phyloP scores from a whole-genome alignment of 1,140 invertebrate species.

The Probaryconus sp. region DNA sequence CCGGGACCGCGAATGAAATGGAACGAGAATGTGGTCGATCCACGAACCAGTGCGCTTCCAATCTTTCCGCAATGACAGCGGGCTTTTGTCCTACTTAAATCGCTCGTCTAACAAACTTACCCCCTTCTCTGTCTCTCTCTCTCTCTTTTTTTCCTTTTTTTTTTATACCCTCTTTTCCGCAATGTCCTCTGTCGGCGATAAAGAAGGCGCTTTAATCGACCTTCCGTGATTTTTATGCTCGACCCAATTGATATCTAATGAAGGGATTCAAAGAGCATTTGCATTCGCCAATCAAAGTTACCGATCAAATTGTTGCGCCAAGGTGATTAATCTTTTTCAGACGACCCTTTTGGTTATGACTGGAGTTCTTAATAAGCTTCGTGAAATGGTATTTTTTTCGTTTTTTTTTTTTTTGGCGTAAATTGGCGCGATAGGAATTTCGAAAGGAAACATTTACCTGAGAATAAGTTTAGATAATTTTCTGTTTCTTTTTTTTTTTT shows the following conservation, averaged over 20 bases:
- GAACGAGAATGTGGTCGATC: background rate
- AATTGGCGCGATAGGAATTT: too few relatives aligned
- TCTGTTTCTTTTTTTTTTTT: too few relatives aligned
- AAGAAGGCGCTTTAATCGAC: slow-evolving; percentile 8
- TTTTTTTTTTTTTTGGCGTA: too few relatives aligned
- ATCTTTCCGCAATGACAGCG: slow-evolving; percentile 17
- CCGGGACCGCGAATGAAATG: background rate
- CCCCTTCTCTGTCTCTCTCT: slow-evolving; percentile 31
- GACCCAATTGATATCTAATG: slow-evolving; percentile 32
- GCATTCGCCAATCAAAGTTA: slow-evolving; percentile 18
- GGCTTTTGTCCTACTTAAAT: slow-evolving; percentile 57
- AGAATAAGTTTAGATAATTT: too few relatives aligned
- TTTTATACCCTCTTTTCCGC: too few relatives aligned
- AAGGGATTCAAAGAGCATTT: slow-evolving; percentile 36
- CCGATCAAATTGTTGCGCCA: slow-evolving; percentile 14
- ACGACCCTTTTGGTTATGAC: too few relatives aligned
- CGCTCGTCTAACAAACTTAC: slow-evolving; percentile 52
- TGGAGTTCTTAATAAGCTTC: too few relatives aligned
- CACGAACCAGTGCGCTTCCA: slow-evolving; percentile 6
- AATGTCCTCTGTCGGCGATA: too few relatives aligned
- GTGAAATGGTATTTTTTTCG: too few relatives aligned
- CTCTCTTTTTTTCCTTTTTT: too few relatives aligned
- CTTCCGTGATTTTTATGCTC: slow-evolving; percentile 25
- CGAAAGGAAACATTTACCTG: too few relatives aligned
- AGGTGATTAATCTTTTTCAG: too few relatives aligned